A percentile compares a stretch with the other conserved stretches of the same genome.
Evolutionary conservation across 2,888 invertebrate species (phyloP).

Genomic region (Macrosoma leucophasiata): DNA sequence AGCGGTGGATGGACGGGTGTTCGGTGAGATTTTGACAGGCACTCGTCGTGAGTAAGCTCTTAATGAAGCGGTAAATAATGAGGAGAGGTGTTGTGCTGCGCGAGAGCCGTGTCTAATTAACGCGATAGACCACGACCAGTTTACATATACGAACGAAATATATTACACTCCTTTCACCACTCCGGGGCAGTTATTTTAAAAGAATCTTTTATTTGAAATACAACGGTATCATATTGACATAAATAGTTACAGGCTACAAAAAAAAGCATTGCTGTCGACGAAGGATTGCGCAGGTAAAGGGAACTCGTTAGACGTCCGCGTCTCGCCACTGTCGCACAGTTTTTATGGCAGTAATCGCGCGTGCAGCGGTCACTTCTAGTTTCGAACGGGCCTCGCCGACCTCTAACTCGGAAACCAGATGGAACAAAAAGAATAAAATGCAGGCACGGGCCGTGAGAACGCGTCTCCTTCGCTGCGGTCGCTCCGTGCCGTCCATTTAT

Average conservation of each 20-base stretch:
- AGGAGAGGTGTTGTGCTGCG: conserved; percentile 61
- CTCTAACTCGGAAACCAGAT: conserved; percentile 69
- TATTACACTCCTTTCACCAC: conserved; percentile 11
- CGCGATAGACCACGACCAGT: conserved; percentile 47
- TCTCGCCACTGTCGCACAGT: conserved; percentile 46
- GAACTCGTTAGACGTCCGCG: conserved; percentile 48
- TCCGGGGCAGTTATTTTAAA: conserved; percentile 19
- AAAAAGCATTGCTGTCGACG: conserved; percentile 32
- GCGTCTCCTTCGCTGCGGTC: conserved; percentile 56
- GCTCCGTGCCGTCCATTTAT: conserved; percentile 64
- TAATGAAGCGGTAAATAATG: conserved; percentile 75
- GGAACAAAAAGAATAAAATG: conserved; percentile 65
- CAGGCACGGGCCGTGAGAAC: conserved; percentile 74
- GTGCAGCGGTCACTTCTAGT: conserved; percentile 64
- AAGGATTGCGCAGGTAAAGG: conserved; percentile 37
- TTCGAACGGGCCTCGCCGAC: conserved; percentile 51
- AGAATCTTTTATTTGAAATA: conserved; percentile 24
- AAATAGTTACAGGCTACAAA: conserved; percentile 32
- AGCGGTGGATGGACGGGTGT: conserved; percentile 51
- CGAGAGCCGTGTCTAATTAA: conserved; percentile 67
- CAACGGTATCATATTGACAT: conserved; percentile 40
- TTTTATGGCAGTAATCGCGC: conserved; percentile 60
- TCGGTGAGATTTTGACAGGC: conserved; percentile 67
- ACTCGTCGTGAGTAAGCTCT: conserved; percentile 65
- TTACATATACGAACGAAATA: conserved; percentile 37